Percentiles rank a stretch among this genome's conserved stretches.
Evolutionary conservation across 1,140 invertebrate species (phyloP).

Genomic region (Halyomorpha halys): DNA sequence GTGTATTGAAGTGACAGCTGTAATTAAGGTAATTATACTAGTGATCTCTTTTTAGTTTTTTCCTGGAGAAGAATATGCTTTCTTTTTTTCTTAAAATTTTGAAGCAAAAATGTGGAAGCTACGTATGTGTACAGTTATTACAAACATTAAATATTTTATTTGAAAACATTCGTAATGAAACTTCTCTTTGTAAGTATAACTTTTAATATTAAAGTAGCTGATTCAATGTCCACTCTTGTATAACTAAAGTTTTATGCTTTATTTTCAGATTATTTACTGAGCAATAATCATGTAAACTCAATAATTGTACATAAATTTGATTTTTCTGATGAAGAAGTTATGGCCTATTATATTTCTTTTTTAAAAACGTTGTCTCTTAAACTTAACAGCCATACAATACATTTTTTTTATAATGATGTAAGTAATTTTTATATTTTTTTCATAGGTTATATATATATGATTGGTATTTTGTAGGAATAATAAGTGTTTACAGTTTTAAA

Average conservation of each 20-base stretch:
- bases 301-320: slow-evolving; percentile 99
- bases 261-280: slow-evolving; percentile 91
- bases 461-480: too few relatives aligned
- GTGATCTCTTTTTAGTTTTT: slow-evolving; percentile 67
- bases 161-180: slow-evolving; percentile 98
- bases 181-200: slow-evolving; percentile 83
- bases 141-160: slow-evolving; percentile 98
- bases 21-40: too few relatives aligned
- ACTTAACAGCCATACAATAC: slow-evolving; percentile 96
- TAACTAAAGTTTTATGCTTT: slow-evolving; percentile 24
- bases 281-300: slow-evolving; percentile 99
- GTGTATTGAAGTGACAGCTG: too few relatives aligned
- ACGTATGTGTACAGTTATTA: slow-evolving; percentile 93
- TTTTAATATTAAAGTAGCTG: background rate
- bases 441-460: background rate
- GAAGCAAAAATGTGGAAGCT: slow-evolving; percentile 93
- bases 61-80: slow-evolving; percentile 98
- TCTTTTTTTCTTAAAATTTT: slow-evolving; percentile 96
- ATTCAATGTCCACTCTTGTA: too few relatives aligned
- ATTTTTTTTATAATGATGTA: slow-evolving; percentile 99
- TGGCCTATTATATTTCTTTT: slow-evolving; percentile 99
- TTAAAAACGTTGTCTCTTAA: slow-evolving; percentile 96
- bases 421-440: slow-evolving; percentile 32
- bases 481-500: too few relatives aligned
- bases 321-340: slow-evolving; percentile 98